Base-by-base conservation (phyloP, 2,113 vertebrate genomes). In the Cairina moschata region DNA sequence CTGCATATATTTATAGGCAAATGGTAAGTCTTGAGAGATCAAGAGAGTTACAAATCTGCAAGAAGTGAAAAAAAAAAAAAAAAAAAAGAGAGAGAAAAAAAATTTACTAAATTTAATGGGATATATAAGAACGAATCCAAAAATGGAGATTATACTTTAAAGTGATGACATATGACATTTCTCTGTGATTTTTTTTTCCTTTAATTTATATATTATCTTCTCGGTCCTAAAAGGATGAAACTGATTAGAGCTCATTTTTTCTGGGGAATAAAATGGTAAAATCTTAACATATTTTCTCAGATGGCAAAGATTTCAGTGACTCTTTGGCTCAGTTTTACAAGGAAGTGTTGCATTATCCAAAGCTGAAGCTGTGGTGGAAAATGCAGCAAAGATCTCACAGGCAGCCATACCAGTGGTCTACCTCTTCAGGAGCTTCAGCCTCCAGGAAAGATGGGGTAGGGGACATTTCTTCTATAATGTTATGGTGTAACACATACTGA, bases 1-100 rank as follows among this genome's bases (percentile, higher is more conserved):
- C 71, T 88, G 79, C 86, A 83, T 79, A 91, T 68, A 77, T 95
- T 96, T 96, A 94, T 92, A 97, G 91, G 83, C 65, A 83, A 95
- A 94, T 86, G 75, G 91, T 81, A 78, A 69, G 54, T 48, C 87
- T 88, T 88, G 73, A 65, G 65, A 96, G 90, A 97, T 96, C 87
- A 96, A 97, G 62, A 97, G 96, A 48, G 68, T 65, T 88, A 69
- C 34, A 50, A 8, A 32, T 75, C 82, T 78, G 76, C 50, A 86
- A 68, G 68, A 83, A 81, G 59, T 77, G 58, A 90, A 79, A 68
- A 83, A 79, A 21, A 21, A 5, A 48, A 48, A 44, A 44, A 3
- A 44, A 44, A 44, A 44, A 7, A 44, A 44, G 9, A 46, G 4
- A 20, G 20, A 46, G 11, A 9, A 20, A 46, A 10, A 46, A 48